Conservation (phyloP, 1,140 invertebrate genomes). For the Drosophila novamexicana region DNA sequence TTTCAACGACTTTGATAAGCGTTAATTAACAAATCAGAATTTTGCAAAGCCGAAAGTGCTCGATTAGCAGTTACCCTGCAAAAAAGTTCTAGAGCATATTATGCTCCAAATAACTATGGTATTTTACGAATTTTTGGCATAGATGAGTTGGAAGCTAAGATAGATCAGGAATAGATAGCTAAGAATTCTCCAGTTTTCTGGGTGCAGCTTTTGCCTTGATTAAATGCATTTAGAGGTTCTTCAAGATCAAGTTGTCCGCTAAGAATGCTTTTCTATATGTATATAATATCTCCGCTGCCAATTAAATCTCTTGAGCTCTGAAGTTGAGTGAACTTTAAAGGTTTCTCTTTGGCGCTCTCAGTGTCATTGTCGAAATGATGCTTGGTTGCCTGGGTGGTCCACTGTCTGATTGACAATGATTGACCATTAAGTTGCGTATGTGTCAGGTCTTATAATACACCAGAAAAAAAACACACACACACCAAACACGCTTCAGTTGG, state of each 20-base stretch:
- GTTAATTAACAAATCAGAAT: conserved; percentile 15
- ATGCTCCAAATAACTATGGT: no score
- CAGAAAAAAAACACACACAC: neutral
- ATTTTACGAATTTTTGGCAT: no score
- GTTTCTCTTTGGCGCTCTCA: conserved; percentile 31
- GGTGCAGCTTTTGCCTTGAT: no score
- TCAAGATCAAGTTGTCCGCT: no score
- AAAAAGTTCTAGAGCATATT: neutral
- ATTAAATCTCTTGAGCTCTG: conserved; percentile 30
- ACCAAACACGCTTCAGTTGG: neutral
- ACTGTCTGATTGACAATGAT: conserved; percentile 52
- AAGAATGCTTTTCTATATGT: neutral
- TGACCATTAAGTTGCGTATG: conserved; percentile 55
- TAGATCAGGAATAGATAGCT: no score
- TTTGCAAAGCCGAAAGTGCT: neutral
- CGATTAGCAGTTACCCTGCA: conserved; percentile 18
- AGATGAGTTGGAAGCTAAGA: no score
- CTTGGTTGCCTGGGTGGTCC: conserved; percentile 44
- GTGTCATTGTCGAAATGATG: conserved; percentile 39
- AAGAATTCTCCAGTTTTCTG: no score
- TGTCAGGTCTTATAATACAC: conserved; percentile 33
- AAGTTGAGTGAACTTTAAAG: conserved; percentile 45
- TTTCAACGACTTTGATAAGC: conserved; percentile 48
- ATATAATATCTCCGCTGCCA: neutral
- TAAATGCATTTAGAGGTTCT: no score